Evolutionary conservation across 2,888 invertebrate species (phyloP), one percentile per base, ranked within the genome.

Genomic region (Deroplatys truncata): DNA sequence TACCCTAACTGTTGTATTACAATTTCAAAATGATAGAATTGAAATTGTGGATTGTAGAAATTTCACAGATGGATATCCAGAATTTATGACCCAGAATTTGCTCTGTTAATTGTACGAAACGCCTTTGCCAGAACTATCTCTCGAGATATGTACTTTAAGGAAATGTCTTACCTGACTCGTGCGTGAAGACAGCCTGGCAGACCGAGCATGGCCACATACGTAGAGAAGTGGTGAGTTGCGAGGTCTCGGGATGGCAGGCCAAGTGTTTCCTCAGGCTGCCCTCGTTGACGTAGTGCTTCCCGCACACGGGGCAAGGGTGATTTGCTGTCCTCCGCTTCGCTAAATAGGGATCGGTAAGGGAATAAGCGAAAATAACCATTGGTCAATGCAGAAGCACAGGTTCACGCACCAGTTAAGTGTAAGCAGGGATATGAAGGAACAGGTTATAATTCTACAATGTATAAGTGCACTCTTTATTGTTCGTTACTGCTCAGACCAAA

Each of bases 181-280:
- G 98, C 87, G 98, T 98, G 94, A 98, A 98, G 91, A 98, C 98
- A 90, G 98, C 98, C 94, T 98, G 98, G 93, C 98, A 98, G 91
- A 98, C 98, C 91, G 98, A 98, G 94, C 98, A 98, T 89, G 98
- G 98, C 98, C 98, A 98, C 98, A 98, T 98, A 93, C 98, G 95
- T 91, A 98, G 95, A 92, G 97, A 97, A 93, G 97, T 97, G 92
- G 97, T 97, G 91, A 98, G 95, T 93, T 97, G 98, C 92, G 96
- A 96, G 89, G 98, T 97, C 95, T 98, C 98, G 87, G 98, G 98
- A 94, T 98, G 98, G 93, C 98, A 98, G 92, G 98, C 98, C 92
- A 98, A 95, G 94, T 98, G 98, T 94, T 98, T 98, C 93, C 98
- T 96, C 92, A 98, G 94, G 91, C 98, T 98, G 91, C 98, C 98